Base-by-base conservation (phyloP, 2,797 vertebrate species). In the Gallirallus australis region DNA sequence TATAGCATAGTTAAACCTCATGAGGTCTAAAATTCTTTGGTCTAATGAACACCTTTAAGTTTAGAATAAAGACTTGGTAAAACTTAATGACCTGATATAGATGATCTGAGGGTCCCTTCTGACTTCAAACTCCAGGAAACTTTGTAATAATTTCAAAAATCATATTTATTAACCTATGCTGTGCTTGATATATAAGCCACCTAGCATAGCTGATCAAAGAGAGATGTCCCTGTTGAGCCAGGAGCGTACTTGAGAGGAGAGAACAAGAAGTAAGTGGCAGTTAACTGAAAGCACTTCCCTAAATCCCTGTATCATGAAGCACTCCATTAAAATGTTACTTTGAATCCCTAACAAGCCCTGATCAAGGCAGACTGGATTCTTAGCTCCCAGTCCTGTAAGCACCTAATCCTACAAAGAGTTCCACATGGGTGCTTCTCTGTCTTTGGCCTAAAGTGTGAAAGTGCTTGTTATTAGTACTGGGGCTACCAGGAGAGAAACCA, bases 11-110 rank as follows among this genome's bases (percentile, higher is more conserved):
- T 54, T 95, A 95, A 91, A 93, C 52, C 93, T 86, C 94, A 63
- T 33, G 90, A 88, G 88, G 54, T 90, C 69, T 83, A 75, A 81
- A 88, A 81, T 91, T 88, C 85, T 88, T 94, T 94, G 90, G 87
- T 94, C 65, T 90, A 71, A 88, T 94, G 90, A 95, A 83, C 82
- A 91, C 79, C 95, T 95, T 93, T 75, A 96, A 90, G 79, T 95
- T 79, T 91, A 93, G 85, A 95, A 94, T 90, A 90, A 93, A 93
- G 45, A 82, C 79, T 81, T 86, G 50, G 57, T 75, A 93, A 93
- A 96, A 73, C 69, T 83, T 88, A 94, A 95, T 90, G 95, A 91
- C 85, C 82, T 81, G 76, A 47, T 88, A 45, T 1, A 87, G 87
- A 81, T 0, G 31, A 93, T 94, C 82, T 86, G 65, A 94, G 76